Evolutionary conservation across 1,140 invertebrate species (phyloP), one percentile per base, ranked within the genome.

Genomic region (Myzus persicae): DNA sequence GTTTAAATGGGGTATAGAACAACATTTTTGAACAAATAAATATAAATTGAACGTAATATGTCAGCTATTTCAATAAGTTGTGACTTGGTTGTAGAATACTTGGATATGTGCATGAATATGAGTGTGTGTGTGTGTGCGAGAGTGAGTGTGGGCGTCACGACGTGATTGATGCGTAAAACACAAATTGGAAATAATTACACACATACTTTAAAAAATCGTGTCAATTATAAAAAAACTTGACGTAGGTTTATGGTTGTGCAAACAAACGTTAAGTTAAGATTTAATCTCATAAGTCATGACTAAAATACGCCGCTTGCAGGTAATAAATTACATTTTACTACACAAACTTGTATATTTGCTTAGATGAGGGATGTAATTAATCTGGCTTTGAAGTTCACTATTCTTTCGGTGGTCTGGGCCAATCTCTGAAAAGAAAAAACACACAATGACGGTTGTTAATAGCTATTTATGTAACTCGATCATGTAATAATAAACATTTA

Each of bases 311-410:
- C 76, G 36, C 36, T 38, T 36, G 76, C 51, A 31, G 20, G 90
- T 91, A 81, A n/a, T 91, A 91, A 76, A 82, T 91, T 82, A 81
- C n/a, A 46, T 76, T 51, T 89, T 89, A 54, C 48, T 82, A 91
- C 67, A 38, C 42, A 82, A 82, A 59, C 26, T 93, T 42, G 93
- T 31, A 44, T 51, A 31, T 76, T 54, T 51, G 40, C 48, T 95
- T 98, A 98, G 95, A 98, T 98, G 95, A 98, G 97, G 93, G 97
- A 97, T 94, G 97, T 98, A 95, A 98, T 97, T 94, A 98, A 96
- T 96, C 97, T 96, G 94, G 97, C 97, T 96, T 98, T 98, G 97
- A 98, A 98, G 96, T 98, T 98, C 94, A 98, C 97, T 95, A 98
- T 97, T 95, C 97, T 96, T 95, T 98, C 97, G 95, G 97, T 98